Percentiles rank a stretch among this genome's conserved stretches.
Evolutionary conservation across 2,797 vertebrate genomes (phyloP).

Genomic region (Propithecus perrieri): DNA sequence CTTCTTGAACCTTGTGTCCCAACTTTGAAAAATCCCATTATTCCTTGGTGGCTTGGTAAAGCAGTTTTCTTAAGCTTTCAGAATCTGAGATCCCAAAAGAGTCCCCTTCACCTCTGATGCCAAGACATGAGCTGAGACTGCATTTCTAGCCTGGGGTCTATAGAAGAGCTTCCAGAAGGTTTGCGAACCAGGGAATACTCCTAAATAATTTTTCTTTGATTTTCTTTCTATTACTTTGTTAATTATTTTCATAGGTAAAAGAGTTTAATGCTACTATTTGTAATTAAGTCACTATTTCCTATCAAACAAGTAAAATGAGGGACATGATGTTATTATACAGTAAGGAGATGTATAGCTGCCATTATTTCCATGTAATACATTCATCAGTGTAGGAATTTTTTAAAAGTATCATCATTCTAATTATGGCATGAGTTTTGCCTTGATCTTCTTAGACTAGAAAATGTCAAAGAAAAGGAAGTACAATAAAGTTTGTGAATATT

Average conservation of each 20-base stretch:
- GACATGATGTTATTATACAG: background rate
- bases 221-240: slow-evolving; percentile 18
- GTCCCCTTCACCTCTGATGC: background rate
- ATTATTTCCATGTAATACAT: background rate
- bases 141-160: background rate
- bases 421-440: background rate
- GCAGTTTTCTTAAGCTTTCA: background rate
- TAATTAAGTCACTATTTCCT: background rate
- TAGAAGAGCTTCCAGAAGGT: background rate
- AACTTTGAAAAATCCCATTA: background rate
- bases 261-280: background rate
- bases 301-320: background rate
- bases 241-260: background rate
- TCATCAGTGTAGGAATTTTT: background rate
- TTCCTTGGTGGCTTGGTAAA: background rate
- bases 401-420: background rate
- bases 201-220: background rate
- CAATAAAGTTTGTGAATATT: background rate
- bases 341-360: background rate
- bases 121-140: background rate
- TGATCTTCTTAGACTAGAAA: background rate
- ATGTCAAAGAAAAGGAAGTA: background rate
- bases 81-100: background rate
- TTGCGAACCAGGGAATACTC: background rate
- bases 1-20: background rate